A percentile compares a stretch with the other conserved stretches of the same genome.
phyloP scores from a whole-genome alignment of 2,888 invertebrate species.

The Polyploca ridens region DNA sequence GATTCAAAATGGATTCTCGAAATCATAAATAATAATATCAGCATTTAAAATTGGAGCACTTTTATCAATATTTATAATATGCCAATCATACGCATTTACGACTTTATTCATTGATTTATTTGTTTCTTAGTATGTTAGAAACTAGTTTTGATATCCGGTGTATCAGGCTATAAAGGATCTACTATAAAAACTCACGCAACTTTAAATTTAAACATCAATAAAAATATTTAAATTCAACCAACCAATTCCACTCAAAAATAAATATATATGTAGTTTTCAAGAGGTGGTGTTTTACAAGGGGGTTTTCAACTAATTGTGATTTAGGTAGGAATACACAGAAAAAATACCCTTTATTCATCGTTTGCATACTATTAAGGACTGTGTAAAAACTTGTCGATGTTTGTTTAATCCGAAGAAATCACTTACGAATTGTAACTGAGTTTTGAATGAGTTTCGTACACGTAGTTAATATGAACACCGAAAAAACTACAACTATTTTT shows the following conservation, averaged over 20 bases:
- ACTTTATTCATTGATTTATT: conserved; percentile 57
- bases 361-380: too few relatives aligned
- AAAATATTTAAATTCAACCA: too few relatives aligned
- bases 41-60: conserved; percentile 44
- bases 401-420: background rate
- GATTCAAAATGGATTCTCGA: conserved; percentile 37
- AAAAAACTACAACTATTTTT: conserved; percentile 29
- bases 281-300: too few relatives aligned
- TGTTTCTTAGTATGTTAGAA: conserved; percentile 41
- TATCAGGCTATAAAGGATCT: conserved; percentile 19
- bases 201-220: background rate
- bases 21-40: conserved; percentile 50
- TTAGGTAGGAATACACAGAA: too few relatives aligned
- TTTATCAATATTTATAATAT: conserved; percentile 57
- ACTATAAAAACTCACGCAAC: background rate
- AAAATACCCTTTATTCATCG: too few relatives aligned
- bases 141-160: conserved; percentile 47
- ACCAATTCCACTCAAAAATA: too few relatives aligned
- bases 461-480: background rate
- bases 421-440: background rate
- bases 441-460: background rate
- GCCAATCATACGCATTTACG: conserved; percentile 56
- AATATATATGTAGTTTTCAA: too few relatives aligned
- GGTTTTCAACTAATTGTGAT: too few relatives aligned
- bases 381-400: too few relatives aligned